Percentiles rank a stretch among this genome's conserved stretches.
These are phyloP conservation scores for Metacarcinus magister DNA, from an alignment of 2,888 invertebrate genomes.

Conservation along the genomic window DNA sequence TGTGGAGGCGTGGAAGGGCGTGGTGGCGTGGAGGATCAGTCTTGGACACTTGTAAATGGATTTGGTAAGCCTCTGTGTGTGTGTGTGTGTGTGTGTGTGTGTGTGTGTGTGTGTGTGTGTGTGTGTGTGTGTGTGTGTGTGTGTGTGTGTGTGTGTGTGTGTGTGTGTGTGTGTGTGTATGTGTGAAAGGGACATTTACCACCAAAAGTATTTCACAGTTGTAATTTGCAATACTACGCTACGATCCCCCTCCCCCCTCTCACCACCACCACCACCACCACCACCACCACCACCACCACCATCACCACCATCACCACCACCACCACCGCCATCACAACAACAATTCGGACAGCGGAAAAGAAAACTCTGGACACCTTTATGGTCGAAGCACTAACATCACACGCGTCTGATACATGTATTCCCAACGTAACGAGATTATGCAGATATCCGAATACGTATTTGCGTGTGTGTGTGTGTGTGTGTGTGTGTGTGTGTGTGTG, in stretches of 20 bases:
- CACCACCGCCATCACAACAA: not conserved
- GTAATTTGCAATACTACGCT: not conserved
- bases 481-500: constrained; percentile 57
- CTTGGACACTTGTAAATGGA: not conserved
- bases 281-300: not conserved
- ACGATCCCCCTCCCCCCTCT: not conserved
- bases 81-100: not conserved
- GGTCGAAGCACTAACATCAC: not conserved
- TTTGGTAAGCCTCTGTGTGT: not conserved
- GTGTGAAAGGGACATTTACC: not conserved
- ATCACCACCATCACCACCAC: not conserved
- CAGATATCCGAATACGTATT: not conserved
- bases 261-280: not conserved
- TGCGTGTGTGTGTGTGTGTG: constrained; percentile 38
- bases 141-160: constrained; percentile 48
- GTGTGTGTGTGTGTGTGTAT: constrained; percentile 31
- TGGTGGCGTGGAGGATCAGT: not conserved
- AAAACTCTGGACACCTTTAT: not conserved
- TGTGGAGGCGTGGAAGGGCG: not conserved
- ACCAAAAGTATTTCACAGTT: not conserved
- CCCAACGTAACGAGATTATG: not conserved
- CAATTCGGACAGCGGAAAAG: not conserved
- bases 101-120: constrained; percentile 26
- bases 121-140: constrained; percentile 41
- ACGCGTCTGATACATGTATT: constrained; percentile 3